Percentiles rank a stretch among this genome's conserved stretches.
Evolutionary conservation across 2,888 invertebrate genomes (phyloP).

Genomic region (Drosophila fungiperda): DNA sequence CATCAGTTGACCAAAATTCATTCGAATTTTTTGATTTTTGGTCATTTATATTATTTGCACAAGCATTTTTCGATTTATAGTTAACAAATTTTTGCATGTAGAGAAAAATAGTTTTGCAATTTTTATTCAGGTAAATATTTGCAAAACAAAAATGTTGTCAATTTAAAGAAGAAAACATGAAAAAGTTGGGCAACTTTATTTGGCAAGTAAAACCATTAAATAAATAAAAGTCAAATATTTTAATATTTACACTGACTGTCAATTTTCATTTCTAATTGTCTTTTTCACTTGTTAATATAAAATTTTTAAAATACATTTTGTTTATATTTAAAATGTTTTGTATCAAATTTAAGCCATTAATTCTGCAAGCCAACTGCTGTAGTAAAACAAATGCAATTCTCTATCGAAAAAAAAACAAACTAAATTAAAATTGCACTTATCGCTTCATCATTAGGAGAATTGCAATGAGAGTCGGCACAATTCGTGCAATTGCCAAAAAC

Average conservation of each 20-base stretch:
- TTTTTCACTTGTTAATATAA: neutral
- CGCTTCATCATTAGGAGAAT: constrained; percentile 26
- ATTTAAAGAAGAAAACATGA: neutral
- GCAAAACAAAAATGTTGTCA: neutral
- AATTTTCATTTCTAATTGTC: neutral
- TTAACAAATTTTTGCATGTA: constrained; percentile 13
- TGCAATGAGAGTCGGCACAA: constrained; percentile 17
- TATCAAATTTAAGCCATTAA: neutral
- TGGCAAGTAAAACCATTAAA: neutral
- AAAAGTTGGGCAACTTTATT: neutral
- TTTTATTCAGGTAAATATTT: constrained; percentile 12
- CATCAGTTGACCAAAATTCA: constrained; percentile 51
- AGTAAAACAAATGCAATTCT: constrained; percentile 4
- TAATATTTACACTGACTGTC: neutral
- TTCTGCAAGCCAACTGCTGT: neutral
- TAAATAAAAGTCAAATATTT: neutral
- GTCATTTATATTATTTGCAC: constrained; percentile 63
- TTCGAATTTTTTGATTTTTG: constrained; percentile 56
- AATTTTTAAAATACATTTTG: neutral
- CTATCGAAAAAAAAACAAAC: neutral
- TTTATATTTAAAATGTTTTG: neutral
- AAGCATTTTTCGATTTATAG: constrained; percentile 31
- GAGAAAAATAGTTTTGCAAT: constrained; percentile 3
- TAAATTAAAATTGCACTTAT: constrained; percentile 35
- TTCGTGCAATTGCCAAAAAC: constrained; percentile 23